phyloP scores from a whole-genome alignment of 1,140 invertebrate species.

The Eurosta solidaginis region DNA sequence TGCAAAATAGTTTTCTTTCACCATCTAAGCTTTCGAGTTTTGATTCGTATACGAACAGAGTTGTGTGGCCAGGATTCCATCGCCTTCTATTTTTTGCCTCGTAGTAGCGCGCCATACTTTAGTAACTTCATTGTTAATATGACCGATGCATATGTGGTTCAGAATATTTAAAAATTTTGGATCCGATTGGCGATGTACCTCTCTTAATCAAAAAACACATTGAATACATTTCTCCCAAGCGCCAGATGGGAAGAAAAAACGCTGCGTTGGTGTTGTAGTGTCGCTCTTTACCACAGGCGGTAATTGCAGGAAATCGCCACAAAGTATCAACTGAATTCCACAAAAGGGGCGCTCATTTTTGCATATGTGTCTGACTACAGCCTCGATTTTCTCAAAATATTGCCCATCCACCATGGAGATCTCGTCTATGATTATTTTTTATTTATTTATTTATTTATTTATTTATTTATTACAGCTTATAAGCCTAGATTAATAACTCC shows the following conservation, averaged over 20 bases:
- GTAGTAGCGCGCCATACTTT: too few relatives aligned
- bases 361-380: conserved; percentile 77
- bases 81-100: too few relatives aligned
- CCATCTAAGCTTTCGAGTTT: too few relatives aligned
- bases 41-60: too few relatives aligned
- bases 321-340: too few relatives aligned
- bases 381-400: too few relatives aligned
- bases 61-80: too few relatives aligned
- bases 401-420: too few relatives aligned
- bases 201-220: conserved; percentile 77
- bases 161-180: conserved; percentile 83
- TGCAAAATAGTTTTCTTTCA: conserved; percentile 66
- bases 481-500: too few relatives aligned
- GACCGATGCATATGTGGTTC: too few relatives aligned
- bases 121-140: too few relatives aligned
- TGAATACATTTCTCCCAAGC: conserved; percentile 83
- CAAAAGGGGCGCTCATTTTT: conserved; percentile 83
- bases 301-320: conserved; percentile 93
- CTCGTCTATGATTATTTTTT: conserved; percentile 81
- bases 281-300: conserved; percentile 75
- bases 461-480: too few relatives aligned
- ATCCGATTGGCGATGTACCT: conserved; percentile 87
- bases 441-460: conserved; percentile 33
- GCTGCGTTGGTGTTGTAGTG: conserved; percentile 60
- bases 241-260: conserved; percentile 87